Evolutionary conservation across 1,140 invertebrate species (phyloP).

Genomic region (Bombyx mandarina): DNA sequence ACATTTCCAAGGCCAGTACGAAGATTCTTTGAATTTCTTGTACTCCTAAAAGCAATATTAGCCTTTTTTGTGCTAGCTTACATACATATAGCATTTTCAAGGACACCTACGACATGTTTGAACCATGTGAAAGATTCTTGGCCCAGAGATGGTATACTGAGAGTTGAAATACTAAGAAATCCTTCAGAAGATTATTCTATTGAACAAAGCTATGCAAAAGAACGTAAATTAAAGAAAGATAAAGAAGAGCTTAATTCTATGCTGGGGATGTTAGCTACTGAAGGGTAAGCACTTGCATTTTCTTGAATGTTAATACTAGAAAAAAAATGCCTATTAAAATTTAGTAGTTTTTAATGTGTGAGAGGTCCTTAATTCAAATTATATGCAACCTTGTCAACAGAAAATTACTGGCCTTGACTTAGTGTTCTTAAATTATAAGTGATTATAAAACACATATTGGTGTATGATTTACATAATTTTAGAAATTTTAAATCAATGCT

Average conservation of each 20-base stretch:
- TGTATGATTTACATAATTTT: too few relatives aligned
- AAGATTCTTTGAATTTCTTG: constrained; percentile 91
- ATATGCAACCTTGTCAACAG: too few relatives aligned
- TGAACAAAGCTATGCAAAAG: constrained; percentile 86
- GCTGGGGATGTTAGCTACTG: constrained; percentile 77
- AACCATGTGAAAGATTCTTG: constrained; percentile 90
- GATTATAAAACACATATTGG: too few relatives aligned
- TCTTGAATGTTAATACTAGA: too few relatives aligned
- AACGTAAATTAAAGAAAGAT: constrained; percentile 79
- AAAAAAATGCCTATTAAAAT: too few relatives aligned
- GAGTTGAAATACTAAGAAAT: constrained; percentile 94
- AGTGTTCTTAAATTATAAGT: too few relatives aligned
- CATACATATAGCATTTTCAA: constrained; percentile 94
- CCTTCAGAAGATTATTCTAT: constrained; percentile 80
- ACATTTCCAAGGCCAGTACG: constrained; percentile 89
- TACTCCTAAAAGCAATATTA: constrained; percentile 90
- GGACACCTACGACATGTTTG: constrained; percentile 93
- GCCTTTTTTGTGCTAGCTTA: constrained; percentile 94
- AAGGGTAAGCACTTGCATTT: constrained; percentile 70
- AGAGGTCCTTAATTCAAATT: too few relatives aligned
- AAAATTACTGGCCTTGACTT: too few relatives aligned
- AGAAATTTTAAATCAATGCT: too few relatives aligned
- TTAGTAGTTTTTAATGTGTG: too few relatives aligned
- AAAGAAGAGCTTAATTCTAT: constrained; percentile 77
- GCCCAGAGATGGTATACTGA: constrained; percentile 95